Base-by-base conservation (phyloP, 2,113 vertebrate species). In the Thermophis baileyi region DNA sequence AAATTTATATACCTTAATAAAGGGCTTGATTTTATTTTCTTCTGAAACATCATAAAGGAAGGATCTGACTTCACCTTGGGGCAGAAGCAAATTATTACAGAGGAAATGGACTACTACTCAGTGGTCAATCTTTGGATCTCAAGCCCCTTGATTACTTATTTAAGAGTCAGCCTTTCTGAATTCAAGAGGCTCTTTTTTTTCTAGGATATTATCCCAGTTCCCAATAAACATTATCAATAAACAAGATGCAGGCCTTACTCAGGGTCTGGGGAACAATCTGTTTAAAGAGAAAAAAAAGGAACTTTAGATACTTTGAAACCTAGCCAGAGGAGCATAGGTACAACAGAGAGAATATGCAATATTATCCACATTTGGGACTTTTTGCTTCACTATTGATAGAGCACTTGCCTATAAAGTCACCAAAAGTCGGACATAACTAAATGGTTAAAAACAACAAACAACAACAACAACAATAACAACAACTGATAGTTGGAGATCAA, bases 201-300 rank as follows among this genome's bases (percentile, higher is more conserved):
- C 51, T 46, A 16, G 9, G 55, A 47, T 40, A n/a, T 25, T n/a
- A n/a, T 47, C 30, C 91, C 51, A 46, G 85, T 22, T 90, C 90
- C 86, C 87, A 27, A 90, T 51, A 92, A 88, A 69, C 22, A 46
- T 93, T 95, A 94, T 93, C 51, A 93, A 92, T 20, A 90, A 88
- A 91, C 93, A 95, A 93, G 3, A 51, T 90, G 90, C 92, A 50
- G 60, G 47, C 93, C 91, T 93, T 0, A 3, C 89, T 95, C 74
- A 81, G 44, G 27, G 30, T 96, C 51, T 93, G 90, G 91, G 95
- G 95, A 95, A 69, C 9, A 91, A 91, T 94, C 94, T 94, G 85
- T 94, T 94, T 85, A 69, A 69, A 69, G 30, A 94, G 81, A 30
- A 92, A 54, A 24, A 50, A 40, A 18, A 40, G n/a, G 35, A 22